Conservation (phyloP, 2,113 vertebrate species). For the Heterocephalus glaber region DNA sequence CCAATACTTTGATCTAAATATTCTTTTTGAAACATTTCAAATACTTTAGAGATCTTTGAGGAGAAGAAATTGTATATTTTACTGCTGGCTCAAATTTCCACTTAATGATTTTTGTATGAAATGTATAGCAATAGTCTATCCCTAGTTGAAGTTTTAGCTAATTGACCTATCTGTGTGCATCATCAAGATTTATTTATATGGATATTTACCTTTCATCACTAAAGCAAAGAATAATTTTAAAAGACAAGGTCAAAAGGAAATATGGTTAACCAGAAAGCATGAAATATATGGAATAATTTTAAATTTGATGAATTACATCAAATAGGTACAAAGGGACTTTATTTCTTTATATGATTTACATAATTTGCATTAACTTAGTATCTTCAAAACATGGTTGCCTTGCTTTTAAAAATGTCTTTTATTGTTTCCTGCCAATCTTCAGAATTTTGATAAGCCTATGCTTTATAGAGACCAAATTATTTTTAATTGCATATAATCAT, state of each 20-base stretch:
- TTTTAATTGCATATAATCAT: background rate
- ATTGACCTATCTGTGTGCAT: background rate
- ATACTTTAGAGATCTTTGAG: background rate
- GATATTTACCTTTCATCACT: background rate
- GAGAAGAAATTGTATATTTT: background rate
- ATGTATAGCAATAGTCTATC: background rate
- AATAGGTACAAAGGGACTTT: background rate
- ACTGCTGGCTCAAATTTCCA: background rate
- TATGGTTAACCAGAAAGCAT: background rate
- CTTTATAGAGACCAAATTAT: background rate
- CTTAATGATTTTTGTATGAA: background rate
- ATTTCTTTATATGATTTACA: no score
- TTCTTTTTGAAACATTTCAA: background rate
- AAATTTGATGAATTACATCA: background rate
- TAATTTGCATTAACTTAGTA: background rate
- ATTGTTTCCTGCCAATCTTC: background rate
- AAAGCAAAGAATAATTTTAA: background rate
- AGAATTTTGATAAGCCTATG: background rate
- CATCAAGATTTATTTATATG: background rate
- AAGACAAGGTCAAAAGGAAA: background rate
- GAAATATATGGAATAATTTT: background rate
- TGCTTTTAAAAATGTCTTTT: background rate
- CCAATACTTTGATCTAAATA: background rate
- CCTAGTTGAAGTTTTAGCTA: background rate
- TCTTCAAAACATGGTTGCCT: background rate